Evolutionary conservation across 2,797 vertebrate species (phyloP), one percentile per base, ranked within the genome.

Genomic region (Poeciliopsis infans): DNA sequence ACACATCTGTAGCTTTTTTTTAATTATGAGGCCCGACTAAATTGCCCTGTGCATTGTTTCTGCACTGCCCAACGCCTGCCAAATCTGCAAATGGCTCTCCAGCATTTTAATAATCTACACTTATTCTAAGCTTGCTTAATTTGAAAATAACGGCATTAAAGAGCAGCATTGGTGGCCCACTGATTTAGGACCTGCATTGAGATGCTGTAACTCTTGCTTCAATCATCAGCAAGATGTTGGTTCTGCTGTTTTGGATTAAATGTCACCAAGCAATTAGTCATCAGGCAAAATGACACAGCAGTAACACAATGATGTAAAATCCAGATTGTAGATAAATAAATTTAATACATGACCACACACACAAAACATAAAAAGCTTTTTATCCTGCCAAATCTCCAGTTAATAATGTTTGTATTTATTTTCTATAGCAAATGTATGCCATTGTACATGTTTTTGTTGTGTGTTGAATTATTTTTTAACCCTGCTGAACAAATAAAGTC

Each of bases 111-210:
- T 88, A 89, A 86, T 88, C 80, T 78, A 75, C 71, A 90, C 86
- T 91, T 90, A 91, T 87, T 83, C 82, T 91, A 87, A 85, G 79
- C 84, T 69, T 84, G 68, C 80, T 85, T 86, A 83, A 93, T 91
- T 90, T 89, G 87, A 90, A 92, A 91, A 88, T 87, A 90, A 83
- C 81, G 74, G 77, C 70, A 84, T 93, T 91, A 91, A 91, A 86
- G 75, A 66, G 72, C 83, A 51, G 74, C 43, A 61, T 85, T 88
- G 91, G 94, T 95, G 93, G 92, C 83, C 94, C 31, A 11, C 45
- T 57, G 59, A 82, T 88, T 85, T 68, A 66, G 76, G 78, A 61
- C 80, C 75, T 76, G 77, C 31, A 41, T 83, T 78, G 85, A 83
- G 72, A 74, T 72, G 77, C 87, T 80, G 79, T 86, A 87, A 87